Base-by-base conservation (phyloP, 2,888 invertebrate species). In the Parnassius apollo region DNA sequence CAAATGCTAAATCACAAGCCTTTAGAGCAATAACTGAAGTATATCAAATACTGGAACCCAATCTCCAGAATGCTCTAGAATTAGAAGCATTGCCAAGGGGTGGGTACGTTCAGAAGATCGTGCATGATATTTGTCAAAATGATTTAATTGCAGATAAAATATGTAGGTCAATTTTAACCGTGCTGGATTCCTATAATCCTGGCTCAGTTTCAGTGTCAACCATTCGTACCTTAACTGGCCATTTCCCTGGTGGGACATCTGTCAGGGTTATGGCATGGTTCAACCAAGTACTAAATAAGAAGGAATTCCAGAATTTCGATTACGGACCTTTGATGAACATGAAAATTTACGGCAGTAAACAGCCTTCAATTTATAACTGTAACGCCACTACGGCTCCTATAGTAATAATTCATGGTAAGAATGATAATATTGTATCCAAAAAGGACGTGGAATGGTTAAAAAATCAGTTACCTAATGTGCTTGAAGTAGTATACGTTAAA, bases 1-100 rank as follows among this genome's bases (percentile, higher is more conserved):
- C 42, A 12, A 8, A 60, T n/a, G 55, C 48, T 0, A 55, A 50
- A 9, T 61, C 60, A 0, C 7, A 12, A n/a, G 93, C 93, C 70
- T 94, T 94, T 71, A 71, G 83, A 1, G 94, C 93, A 76, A 82
- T 95, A 11, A 80, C 79, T 48, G 76, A 92, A 0, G 12, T 22
- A 1, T 89, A 92, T 64, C 81, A 92, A 57, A 90, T 91, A 9
- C 51, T 83, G 25, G 82, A 54, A 13, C 59, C 59, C 10, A 8
- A 57, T 3, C 54, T 69, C 7, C 8, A 42, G 0, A 56, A 63
- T 13, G 48, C 61, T 7, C 49, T 59, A 9, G 62, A 62, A n/a
- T 12, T 64, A 1, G 64, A 69, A 60, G 10, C 56, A 0, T 60
- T 70, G 11, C 46, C 64, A 35, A 53, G 57, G 9, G 67, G 65